Conservation (phyloP, 2,797 vertebrate genomes). For the Sus cebifrons region DNA sequence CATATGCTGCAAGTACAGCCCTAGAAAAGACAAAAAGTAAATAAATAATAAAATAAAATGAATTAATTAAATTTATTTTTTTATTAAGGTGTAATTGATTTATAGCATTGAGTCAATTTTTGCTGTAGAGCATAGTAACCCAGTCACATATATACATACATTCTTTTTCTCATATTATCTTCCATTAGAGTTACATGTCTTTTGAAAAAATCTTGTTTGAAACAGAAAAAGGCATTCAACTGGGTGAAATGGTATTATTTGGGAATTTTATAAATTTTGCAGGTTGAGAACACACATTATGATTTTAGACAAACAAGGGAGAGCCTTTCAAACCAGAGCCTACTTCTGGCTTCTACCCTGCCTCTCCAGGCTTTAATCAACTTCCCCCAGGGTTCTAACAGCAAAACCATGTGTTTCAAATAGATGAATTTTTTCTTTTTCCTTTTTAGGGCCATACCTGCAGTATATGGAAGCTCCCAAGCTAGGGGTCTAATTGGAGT, state of each 20-base stretch:
- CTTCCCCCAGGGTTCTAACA: neutral
- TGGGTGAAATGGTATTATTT: slow-evolving; percentile 29
- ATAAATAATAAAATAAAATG: no score
- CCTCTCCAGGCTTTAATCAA: neutral
- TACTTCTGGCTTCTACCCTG: neutral
- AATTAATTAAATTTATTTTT: no score
- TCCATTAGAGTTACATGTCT: neutral
- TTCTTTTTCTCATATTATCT: no score
- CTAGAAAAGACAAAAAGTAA: no score
- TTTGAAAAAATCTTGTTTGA: slow-evolving; percentile 42
- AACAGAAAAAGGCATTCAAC: slow-evolving; percentile 32
- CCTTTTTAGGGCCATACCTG: no score
- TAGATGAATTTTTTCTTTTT: neutral
- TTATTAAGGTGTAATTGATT: no score
- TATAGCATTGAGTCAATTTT: no score
- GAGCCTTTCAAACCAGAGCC: neutral
- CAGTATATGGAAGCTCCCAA: no score
- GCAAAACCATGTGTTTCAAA: neutral
- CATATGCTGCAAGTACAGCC: no score
- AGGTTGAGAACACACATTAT: neutral
- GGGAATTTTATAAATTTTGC: slow-evolving; percentile 47
- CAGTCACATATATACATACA: no score
- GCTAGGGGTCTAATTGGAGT: no score
- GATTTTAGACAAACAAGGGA: slow-evolving; percentile 35
- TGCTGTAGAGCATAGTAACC: no score